Conservation (phyloP, 2,113 vertebrate species). For the Theropithecus gelada region DNA sequence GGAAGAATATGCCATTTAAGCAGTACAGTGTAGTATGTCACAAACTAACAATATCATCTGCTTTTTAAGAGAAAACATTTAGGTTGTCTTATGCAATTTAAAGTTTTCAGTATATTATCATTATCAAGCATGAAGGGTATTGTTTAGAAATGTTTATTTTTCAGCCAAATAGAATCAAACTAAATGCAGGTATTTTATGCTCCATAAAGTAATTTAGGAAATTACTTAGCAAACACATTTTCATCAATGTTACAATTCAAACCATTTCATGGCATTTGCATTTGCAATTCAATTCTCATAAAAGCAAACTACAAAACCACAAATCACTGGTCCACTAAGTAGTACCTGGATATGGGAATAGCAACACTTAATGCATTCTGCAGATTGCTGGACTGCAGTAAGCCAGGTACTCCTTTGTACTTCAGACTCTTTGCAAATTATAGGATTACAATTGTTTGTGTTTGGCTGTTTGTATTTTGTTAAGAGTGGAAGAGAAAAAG, state of each 20-base stretch:
- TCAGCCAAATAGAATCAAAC: conserved; percentile 29
- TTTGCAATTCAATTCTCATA: conserved; percentile 33
- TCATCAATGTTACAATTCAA: conserved; percentile 37
- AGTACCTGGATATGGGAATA: background rate
- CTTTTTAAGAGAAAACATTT: conserved; percentile 51
- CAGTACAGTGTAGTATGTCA: background rate
- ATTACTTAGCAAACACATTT: conserved; percentile 59
- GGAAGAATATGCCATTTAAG: background rate
- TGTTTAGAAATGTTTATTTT: conserved; percentile 48
- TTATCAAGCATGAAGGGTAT: background rate
- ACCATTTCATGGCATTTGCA: conserved; percentile 24
- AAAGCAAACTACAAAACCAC: conserved; percentile 24
- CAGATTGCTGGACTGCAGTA: background rate
- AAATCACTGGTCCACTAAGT: conserved; percentile 11
- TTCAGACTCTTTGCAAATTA: background rate
- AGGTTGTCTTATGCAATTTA: conserved; percentile 27
- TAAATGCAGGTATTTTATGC: conserved; percentile 47
- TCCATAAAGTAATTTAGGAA: conserved; percentile 53
- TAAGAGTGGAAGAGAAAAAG: background rate
- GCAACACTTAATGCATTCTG: background rate
- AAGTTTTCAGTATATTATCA: conserved; percentile 37
- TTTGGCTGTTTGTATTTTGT: background rate
- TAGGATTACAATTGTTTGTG: background rate
- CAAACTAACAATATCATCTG: background rate
- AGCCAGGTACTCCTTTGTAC: background rate